Evolutionary conservation across 2,113 vertebrate genomes (phyloP).

Genomic region (Corythornis madagascariensis): DNA sequence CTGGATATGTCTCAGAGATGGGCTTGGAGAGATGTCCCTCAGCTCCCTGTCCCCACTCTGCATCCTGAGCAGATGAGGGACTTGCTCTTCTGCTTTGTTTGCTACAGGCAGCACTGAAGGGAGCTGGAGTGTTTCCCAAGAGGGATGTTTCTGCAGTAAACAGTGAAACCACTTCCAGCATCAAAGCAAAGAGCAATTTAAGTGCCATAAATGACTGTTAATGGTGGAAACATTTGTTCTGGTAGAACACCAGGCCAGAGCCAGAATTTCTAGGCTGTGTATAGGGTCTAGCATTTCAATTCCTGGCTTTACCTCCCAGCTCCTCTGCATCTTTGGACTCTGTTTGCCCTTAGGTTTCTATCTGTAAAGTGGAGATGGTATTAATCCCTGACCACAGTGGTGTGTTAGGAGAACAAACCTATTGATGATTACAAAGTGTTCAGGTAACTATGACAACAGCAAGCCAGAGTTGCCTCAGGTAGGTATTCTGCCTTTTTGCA

Average conservation of each 20-base stretch:
- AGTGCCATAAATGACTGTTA: not conserved
- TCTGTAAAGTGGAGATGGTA: not conserved
- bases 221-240: not conserved
- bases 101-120: not conserved
- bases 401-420: not conserved
- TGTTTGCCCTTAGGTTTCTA: not conserved
- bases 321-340: not conserved
- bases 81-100: too few species aligned
- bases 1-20: not conserved
- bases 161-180: not conserved
- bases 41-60: not conserved
- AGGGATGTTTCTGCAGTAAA: not conserved
- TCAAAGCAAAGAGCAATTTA: not conserved
- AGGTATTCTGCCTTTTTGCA: not conserved
- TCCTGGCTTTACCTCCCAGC: not conserved
- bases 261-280: not conserved
- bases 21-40: not conserved
- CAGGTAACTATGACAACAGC: not conserved
- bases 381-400: not conserved
- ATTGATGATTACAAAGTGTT: not conserved
- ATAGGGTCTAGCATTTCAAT: not conserved
- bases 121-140: not conserved
- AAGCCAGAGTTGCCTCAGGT: not conserved
- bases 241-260: not conserved
- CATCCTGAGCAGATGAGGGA: not conserved